Base-by-base conservation (phyloP, 30 jellyfish, hydroid and myxozoan genomes). In the Aurelia coerulea region DNA sequence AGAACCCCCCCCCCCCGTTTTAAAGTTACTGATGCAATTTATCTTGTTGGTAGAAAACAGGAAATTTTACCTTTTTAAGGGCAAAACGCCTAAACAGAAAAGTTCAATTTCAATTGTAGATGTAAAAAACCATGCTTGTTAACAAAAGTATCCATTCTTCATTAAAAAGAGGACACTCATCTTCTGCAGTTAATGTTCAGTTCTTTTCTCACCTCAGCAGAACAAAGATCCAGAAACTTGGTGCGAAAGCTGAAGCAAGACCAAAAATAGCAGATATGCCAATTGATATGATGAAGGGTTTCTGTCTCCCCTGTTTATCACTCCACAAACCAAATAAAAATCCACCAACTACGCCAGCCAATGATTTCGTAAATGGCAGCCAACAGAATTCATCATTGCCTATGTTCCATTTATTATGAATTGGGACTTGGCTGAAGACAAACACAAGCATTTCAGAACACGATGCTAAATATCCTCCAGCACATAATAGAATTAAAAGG, bases 221-320 rank as follows among this genome's bases (percentile, higher is more conserved):
- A 23, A 88, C 84, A 59, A 88, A 88, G 17, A 73, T 9, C 80
- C 72, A 67, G 78, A 78, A 88, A 35, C 23, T 53, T 9, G 65
- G 51, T 16, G 96, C 91, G 60, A 88, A 88, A 13, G 96, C 90
- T 10, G 96, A 88, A 1, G 88, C 91, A 73, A 88, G 63, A 34
- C 81, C 89, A 72, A 88, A 88, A 9, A 66, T 59, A 1, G 86
- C 77, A 49, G 86, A 70, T 2, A 78, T 60, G 19, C 91, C 96
- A 62, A 88, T 33, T 10, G 87, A 69, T 2, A 71, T 39, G 53
- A 79, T 46, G 58, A 77, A 88, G 3, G 91, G 88, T 35, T 53
- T 16, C 68, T 65, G 86, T 16, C 96, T 58, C 12, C 96, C 96
- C 19, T 88, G 23, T 34, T 79, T 64, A 68, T 88, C 96, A 79